Base-by-base conservation (phyloP, 2,113 vertebrate genomes). In the Dromaius novaehollandiae region DNA sequence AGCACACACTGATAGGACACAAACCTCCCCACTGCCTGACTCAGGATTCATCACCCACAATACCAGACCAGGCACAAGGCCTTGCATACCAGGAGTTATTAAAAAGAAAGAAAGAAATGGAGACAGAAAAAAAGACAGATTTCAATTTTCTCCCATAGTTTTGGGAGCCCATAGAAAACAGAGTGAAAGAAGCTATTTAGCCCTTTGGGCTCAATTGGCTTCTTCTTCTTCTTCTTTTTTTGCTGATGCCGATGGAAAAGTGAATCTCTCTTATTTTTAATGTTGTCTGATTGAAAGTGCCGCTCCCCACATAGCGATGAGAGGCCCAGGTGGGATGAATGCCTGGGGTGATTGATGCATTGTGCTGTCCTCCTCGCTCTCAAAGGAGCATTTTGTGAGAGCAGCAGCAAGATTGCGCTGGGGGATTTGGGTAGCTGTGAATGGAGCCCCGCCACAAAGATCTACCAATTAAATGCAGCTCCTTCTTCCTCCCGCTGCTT, bases 291-390 rank as follows among this genome's bases (percentile, higher is more conserved):
- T 96, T 96, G 91, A 92, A 94, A 97, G 94, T 32, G 18, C 94
- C 0, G 20, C 93, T 95, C n/a, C 4, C 64, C 88, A 44, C 65
- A n/a, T 48, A 2, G 9, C 0, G 1, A 86, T 80, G 95, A 97
- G 96, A 98, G 96, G 92, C 94, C 95, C 97, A 97, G 97, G 98
- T 98, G 96, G 97, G 95, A 92, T 96, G 50, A 60, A 71, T 89
- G 95, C 90, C 86, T 19, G 16, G 58, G 76, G 95, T 95, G 80
- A 98, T 97, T 97, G 94, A 88, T 88, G 91, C 88, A 95, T 97
- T 97, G 96, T 98, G 91, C 87, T 28, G 6, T 74, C 51, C 70
- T 96, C 71, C 91, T 26, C 5, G 6, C 53, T 61, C 69, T 73
- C 93, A 63, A 93, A 96, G 96, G 96, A 94, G 87, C 6, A n/a